Base-by-base conservation (phyloP, 2,113 vertebrate genomes). In the Nothobranchius kuhntae region DNA sequence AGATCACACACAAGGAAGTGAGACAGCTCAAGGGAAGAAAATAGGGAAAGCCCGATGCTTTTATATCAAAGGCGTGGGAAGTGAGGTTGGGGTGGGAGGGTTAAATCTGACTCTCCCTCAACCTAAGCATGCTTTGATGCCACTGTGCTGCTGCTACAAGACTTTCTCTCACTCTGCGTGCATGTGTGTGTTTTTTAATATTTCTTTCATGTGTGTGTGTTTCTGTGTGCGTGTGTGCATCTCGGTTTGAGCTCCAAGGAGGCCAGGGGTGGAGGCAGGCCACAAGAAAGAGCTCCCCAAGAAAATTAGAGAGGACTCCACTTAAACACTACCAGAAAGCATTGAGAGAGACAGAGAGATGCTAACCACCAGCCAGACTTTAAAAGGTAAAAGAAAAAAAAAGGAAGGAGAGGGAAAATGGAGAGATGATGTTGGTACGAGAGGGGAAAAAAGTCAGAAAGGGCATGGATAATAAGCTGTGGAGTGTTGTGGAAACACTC, bases 241-340 rank as follows among this genome's bases (percentile, higher is more conserved):
- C 62, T 86, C 59, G 77, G 70, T 75, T 59, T 68, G 76, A 83
- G 78, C 87, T 88, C 78, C 53, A 70, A 80, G 89, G 88, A 87
- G 88, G 89, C 84, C 74, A 73, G 82, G 79, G 86, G 85, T 86
- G 86, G 87, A 90, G 84, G 88, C 85, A 86, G 81, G 85, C 91
- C 93, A 93, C 93, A 93, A 93, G 88, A 93, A 92, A 94, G 91
- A 86, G 80, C 81, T 81, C 73, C 80, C 75, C 67, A 67, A 82
- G 91, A 91, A 93, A 93, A 92, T 93, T 91, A 93, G 87, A 92
- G 90, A 92, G 93, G 77, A 88, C 91, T 90, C 74, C 81, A 90
- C 77, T 91, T 90, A 89, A 91, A 92, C 68, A 84, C 86, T 90
- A 90, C 89, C 87, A 91, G 87, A 86, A 87, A 86, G 83, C 87